A percentile compares a stretch with the other conserved stretches of the same genome.
Conservation (phyloP, 2,888 invertebrate genomes). For the Caenorhabditis panamensis region DNA sequence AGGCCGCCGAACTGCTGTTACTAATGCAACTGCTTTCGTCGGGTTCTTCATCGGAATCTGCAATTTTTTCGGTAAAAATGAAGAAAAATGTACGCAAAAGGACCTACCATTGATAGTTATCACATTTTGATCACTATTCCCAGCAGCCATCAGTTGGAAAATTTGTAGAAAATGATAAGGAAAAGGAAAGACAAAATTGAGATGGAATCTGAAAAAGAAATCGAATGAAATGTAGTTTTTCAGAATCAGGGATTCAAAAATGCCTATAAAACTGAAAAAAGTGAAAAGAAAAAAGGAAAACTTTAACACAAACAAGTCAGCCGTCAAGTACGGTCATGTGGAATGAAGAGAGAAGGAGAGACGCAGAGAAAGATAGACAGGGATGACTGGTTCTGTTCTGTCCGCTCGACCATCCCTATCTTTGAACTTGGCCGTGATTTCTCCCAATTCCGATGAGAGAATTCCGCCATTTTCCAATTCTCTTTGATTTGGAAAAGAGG, state of each 20-base stretch:
- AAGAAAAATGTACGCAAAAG: no score
- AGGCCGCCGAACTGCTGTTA: slow-evolving; percentile 11
- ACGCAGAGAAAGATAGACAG: background rate
- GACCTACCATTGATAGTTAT: slow-evolving; percentile 42
- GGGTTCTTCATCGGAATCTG: slow-evolving; percentile 60
- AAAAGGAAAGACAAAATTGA: background rate
- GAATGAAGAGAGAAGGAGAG: slow-evolving; percentile 11
- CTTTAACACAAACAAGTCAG: slow-evolving; percentile 27
- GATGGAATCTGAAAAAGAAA: background rate
- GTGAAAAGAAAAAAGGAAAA: background rate
- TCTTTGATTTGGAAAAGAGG: background rate
- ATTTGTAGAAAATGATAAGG: background rate
- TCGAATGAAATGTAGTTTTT: background rate
- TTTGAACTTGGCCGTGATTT: slow-evolving; percentile 11
- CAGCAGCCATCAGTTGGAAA: slow-evolving; percentile 30
- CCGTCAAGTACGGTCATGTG: slow-evolving; percentile 42
- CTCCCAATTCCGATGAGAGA: no score
- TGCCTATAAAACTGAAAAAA: slow-evolving; percentile 10
- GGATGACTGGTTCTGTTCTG: background rate
- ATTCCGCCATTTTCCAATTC: no score
- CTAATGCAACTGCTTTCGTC: slow-evolving; percentile 32
- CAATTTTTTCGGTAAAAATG: no score
- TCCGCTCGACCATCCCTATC: background rate
- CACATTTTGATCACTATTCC: slow-evolving; percentile 28
- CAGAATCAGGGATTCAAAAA: no score